Base-by-base conservation (phyloP, 2,888 invertebrate species). In the Antheraea assamensis region DNA sequence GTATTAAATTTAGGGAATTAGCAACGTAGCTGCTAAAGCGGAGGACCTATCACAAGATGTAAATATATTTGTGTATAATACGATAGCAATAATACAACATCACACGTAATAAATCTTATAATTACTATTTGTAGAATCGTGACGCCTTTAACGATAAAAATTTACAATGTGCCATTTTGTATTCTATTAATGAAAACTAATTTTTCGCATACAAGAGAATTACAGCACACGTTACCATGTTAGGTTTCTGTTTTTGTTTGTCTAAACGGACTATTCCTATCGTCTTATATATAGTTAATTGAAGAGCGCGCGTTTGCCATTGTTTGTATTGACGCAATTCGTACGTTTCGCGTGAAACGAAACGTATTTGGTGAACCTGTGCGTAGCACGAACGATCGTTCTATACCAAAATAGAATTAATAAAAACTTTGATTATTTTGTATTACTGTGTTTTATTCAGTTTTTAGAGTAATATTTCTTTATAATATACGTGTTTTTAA, bases 371-470 rank as follows among this genome's bases (percentile, higher is more conserved):
- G 77, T 77, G 79, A 80, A 82, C 81, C 81, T 82, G 89, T 89
- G 89, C 88, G 84, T 88, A 89, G 89, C 89, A 89, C 88, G 66
- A 83, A 84, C 85, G 81, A 82, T 83, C 89, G 87, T 87, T 89
- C 88, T 87, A 88, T 90, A 91, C 89, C 90, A 91, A 90, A 91
- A 87, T 90, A 88, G 87, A 84, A 85, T 74, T 71, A 88, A 89
- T 89, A 88, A 90, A 90, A 82, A 81, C 87, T 87, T 66, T 87
- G 86, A 86, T 89, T 90, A 89, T 90, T 90, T 90, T 90, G 87
- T 89, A 89, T 47, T 70, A 71, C 77, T 74, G 77, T 76, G 79
- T 84, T 87, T 86, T 42, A 73, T 70, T 73, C 71, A 70, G 52
- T 52, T 55, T 72, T 64, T 49, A 47, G 58, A 19, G 24, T 24